These are phyloP conservation scores for Drosophila setifemur DNA, from an alignment of 1,140 invertebrate genomes.

Conservation along the genomic window DNA sequence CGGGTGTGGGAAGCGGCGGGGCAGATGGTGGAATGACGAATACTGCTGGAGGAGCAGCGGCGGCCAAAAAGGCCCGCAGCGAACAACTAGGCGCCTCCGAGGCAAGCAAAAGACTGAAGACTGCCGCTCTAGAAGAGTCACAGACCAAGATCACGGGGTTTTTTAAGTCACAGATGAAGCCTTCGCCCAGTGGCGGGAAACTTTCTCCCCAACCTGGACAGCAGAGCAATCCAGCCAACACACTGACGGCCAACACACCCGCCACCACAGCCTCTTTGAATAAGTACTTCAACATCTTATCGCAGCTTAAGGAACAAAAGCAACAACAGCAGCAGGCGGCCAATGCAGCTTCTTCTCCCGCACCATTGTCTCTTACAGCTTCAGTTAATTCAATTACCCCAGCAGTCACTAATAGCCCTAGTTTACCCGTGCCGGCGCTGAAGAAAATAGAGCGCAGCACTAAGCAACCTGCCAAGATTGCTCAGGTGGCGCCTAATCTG, in stretches of 20 bases:
- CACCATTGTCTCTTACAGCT: constrained; percentile 4
- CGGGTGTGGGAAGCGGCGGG: neutral
- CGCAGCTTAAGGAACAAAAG: constrained; percentile 72
- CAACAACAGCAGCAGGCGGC: constrained; percentile 31
- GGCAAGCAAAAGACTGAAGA: constrained; percentile 80
- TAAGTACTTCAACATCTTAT: constrained; percentile 79
- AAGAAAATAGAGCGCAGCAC: constrained; percentile 80
- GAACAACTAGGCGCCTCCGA: constrained; percentile 25
- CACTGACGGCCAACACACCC: constrained; percentile 75
- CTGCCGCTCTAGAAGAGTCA: constrained; percentile 75
- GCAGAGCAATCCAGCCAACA: constrained; percentile 49
- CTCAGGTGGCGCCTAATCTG: constrained; percentile 80
- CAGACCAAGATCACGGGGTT: constrained; percentile 90
- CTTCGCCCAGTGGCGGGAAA: constrained; percentile 82
- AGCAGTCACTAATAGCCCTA: constrained; percentile 6
- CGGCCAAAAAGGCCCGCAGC: constrained; percentile 57
- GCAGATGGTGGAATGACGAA: neutral
- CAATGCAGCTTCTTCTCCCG: constrained; percentile 1
- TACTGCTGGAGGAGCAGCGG: constrained; percentile 20
- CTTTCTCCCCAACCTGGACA: constrained; percentile 47
- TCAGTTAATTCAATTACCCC: constrained; percentile 1
- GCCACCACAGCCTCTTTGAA: constrained; percentile 78
- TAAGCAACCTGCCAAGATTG: constrained; percentile 80
- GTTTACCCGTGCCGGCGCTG: constrained; percentile 65
- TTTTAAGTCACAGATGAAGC: constrained; percentile 91